Conservation (phyloP, 1,140 invertebrate species). For the Drosophila murphyi region DNA sequence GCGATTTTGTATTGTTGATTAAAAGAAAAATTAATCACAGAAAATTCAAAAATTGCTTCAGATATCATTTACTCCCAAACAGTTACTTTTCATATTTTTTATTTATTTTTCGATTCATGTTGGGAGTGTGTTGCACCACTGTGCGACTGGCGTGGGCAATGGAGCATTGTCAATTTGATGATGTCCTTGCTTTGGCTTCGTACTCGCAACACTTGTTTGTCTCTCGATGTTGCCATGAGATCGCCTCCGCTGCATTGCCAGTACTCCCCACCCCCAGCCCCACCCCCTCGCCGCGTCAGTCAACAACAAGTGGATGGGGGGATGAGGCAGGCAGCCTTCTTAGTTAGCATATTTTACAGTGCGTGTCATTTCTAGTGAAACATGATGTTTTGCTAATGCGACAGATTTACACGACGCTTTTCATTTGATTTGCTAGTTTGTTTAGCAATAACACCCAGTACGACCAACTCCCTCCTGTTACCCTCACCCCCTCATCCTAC, state of each 20-base stretch:
- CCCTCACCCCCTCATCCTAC: no score
- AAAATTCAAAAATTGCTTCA: no score
- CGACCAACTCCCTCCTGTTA: no score
- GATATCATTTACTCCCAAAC: no score
- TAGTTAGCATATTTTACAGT: slow-evolving; percentile 66
- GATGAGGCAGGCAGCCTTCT: neutral
- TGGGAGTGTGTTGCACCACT: neutral
- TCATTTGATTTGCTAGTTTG: slow-evolving; percentile 57
- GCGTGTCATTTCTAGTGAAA: slow-evolving; percentile 76
- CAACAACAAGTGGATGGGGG: slow-evolving; percentile 10
- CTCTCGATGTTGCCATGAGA: slow-evolving; percentile 19
- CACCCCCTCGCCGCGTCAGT: neutral
- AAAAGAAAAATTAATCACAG: no score
- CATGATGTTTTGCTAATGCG: slow-evolving; percentile 83
- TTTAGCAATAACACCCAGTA: neutral
- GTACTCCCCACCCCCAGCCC: neutral
- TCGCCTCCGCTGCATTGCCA: neutral
- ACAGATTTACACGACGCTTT: slow-evolving; percentile 68
- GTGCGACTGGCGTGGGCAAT: slow-evolving; percentile 29
- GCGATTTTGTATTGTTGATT: no score
- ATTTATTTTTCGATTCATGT: neutral
- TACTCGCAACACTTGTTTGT: slow-evolving; percentile 11
- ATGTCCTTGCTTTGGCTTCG: slow-evolving; percentile 66
- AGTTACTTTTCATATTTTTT: neutral
- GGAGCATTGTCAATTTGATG: slow-evolving; percentile 66